A percentile compares a stretch with the other conserved stretches of the same genome.
Evolutionary conservation across 37 sponge, comb jelly and placozoan species (phyloP).

Genomic region (Oscarella lobularis): DNA sequence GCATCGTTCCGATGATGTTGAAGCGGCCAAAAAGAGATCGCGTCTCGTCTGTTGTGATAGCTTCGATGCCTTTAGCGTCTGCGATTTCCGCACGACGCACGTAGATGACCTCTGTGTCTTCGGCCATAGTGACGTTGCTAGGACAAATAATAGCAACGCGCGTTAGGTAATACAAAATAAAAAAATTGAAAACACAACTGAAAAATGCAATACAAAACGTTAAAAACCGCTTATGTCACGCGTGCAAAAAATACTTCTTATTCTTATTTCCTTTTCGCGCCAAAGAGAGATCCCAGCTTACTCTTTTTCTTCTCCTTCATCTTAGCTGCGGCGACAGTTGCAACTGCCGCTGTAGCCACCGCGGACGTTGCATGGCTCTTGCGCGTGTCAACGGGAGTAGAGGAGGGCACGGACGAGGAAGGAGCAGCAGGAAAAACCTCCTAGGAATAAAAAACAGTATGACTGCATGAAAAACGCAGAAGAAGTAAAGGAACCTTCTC

Average conservation of each 20-base stretch:
- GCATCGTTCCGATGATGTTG: background rate
- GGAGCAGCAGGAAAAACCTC: background rate
- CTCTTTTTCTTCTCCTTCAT: background rate
- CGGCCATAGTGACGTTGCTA: too few species aligned
- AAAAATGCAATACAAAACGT: too few species aligned
- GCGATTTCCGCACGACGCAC: background rate
- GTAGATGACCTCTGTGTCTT: background rate
- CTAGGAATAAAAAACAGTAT: background rate
- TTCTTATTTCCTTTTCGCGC: background rate
- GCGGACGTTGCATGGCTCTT: too few species aligned
- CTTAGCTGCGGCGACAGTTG: background rate
- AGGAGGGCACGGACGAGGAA: background rate
- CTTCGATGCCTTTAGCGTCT: background rate
- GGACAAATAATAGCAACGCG: too few species aligned
- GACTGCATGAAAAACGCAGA: too few species aligned
- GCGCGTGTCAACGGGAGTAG: background rate
- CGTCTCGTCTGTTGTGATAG: background rate
- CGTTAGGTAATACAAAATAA: too few species aligned
- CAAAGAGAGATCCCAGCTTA: conserved; percentile 3
- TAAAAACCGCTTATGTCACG: too few species aligned
- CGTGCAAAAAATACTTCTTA: too few species aligned
- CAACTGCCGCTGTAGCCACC: too few species aligned
- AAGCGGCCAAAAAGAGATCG: background rate
- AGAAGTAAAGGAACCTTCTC: too few species aligned
- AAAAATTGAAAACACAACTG: too few species aligned